These are phyloP conservation scores for Euproctis similis DNA, from an alignment of 2,888 invertebrate species.

Conservation along the genomic window DNA sequence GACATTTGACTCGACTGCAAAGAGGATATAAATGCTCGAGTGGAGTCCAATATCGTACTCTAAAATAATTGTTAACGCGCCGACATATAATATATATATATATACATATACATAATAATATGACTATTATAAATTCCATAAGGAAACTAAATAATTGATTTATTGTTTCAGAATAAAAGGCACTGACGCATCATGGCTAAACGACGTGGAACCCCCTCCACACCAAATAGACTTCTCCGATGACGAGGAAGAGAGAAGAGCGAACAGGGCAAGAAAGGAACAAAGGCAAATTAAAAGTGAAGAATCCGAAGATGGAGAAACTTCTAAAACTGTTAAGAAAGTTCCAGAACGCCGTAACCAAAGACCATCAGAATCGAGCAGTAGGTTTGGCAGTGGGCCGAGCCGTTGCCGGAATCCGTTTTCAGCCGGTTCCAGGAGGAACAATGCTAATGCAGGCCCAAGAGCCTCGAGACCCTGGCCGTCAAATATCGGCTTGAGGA, in stretches of 20 bases:
- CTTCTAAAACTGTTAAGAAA: conserved; percentile 40
- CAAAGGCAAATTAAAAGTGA: conserved; percentile 35
- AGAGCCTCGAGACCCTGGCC: conserved; percentile 39
- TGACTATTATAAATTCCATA: no score
- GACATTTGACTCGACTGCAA: no score
- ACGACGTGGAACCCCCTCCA: conserved; percentile 89
- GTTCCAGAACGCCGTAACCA: conserved; percentile 49
- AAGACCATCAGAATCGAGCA: conserved; percentile 60
- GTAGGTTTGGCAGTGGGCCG: conserved; percentile 55
- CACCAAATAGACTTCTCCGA: conserved; percentile 88
- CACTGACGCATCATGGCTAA: conserved; percentile 91
- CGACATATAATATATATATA: no score
- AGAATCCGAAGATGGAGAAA: conserved; percentile 42
- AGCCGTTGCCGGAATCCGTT: conserved; percentile 53
- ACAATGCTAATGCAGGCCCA: conserved; percentile 33
- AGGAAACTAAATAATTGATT: neutral
- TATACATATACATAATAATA: no score
- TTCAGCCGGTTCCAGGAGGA: conserved; percentile 39
- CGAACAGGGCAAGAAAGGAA: conserved; percentile 51
- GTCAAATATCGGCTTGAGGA: conserved; percentile 28
- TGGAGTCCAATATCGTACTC: no score
- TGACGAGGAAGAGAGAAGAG: conserved; percentile 86
- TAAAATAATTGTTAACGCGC: no score
- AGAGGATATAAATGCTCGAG: no score
- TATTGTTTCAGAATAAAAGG: conserved; percentile 82